phyloP scores from a whole-genome alignment of 2,888 invertebrate genomes.

The Philonicus albiceps region DNA sequence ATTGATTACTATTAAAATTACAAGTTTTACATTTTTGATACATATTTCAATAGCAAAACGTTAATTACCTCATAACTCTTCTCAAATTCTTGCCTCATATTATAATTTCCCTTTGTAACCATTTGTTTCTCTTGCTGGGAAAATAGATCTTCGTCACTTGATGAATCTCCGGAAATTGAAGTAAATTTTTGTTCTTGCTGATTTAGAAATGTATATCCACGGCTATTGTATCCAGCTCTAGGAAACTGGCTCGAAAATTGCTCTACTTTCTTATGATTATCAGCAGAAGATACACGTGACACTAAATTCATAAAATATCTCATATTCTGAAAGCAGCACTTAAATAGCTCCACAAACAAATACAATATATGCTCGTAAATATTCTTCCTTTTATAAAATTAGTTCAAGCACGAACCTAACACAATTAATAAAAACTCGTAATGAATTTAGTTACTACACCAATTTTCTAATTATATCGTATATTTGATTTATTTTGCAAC shows the following conservation, averaged over 20 bases:
- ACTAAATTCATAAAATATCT: background rate
- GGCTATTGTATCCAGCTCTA: background rate
- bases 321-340: background rate
- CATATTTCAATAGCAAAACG: background rate
- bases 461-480: background rate
- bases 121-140: background rate
- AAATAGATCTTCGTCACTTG: constrained; percentile 30
- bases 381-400: no score
- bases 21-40: background rate
- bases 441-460: background rate
- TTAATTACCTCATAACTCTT: constrained; percentile 44
- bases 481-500: background rate
- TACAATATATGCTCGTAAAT: no score
- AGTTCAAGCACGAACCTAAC: background rate
- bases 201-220: background rate
- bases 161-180: background rate
- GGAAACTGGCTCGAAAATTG: background rate
- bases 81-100: constrained; percentile 46
- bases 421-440: background rate
- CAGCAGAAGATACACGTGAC: background rate
- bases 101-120: constrained; percentile 38
- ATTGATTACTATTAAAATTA: background rate
- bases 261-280: background rate
- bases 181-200: background rate
- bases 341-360: background rate